Evolutionary conservation across 2,113 vertebrate genomes (phyloP), one percentile per base, ranked within the genome.

Genomic region (Podarcis cretensis): DNA sequence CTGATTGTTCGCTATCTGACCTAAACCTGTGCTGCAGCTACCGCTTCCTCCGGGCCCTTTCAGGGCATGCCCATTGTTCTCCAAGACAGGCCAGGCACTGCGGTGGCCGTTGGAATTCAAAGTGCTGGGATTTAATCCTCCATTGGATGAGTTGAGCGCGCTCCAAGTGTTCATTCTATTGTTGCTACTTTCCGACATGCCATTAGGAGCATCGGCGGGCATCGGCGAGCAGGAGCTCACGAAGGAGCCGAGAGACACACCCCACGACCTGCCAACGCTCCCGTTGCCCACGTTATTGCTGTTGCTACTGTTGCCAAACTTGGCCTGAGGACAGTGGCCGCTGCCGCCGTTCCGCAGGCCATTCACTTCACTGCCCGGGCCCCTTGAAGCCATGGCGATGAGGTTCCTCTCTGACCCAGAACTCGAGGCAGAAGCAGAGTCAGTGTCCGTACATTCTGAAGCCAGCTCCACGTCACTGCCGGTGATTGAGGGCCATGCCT

Each of bases 61-160:
- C 91, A 98, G 98, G 97, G 96, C 97, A 96, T 97, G 97, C 97
- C 97, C 98, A 95, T 95, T 98, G 96, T 96, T 98, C 95, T 98
- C 98, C 96, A 98, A 96, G 93, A 96, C 91, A 91, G 98, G 97
- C 99, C 98, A 99, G 98, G 98, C 98, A 98, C 98, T 98, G 91
- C 98, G 98, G 98, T 98, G 98, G 98, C 98, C 97, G 96, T 98
- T 98, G 96, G 98, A 98, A 97, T 98, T 98, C 97, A 98, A 98
- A 98, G 98, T 98, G 98, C 98, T 98, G 97, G 98, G 98, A 98
- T 98, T 98, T 96, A 98, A 97, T 96, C 98, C 98, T 96, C 98
- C 98, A 96, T 98, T 98, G 94, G 98, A 97, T 96, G 98, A 98
- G 97, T 84, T 97, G 96, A 96, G 97, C 96, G 96, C 96, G 96